Conservation (phyloP, 2,888 invertebrate genomes). For the Arrhopalites spinosus region DNA sequence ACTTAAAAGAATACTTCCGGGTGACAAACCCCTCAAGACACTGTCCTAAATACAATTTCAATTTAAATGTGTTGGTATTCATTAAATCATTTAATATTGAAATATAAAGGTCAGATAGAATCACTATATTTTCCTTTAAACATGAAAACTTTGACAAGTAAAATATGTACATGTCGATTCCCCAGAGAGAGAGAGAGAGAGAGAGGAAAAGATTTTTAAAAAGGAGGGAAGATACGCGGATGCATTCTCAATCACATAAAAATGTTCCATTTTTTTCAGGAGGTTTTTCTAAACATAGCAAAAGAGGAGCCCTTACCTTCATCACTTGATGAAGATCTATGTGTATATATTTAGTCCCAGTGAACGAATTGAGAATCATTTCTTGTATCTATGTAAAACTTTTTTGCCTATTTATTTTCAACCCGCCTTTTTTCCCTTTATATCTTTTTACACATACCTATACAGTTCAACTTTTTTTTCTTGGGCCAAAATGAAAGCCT, state of each 20-base stretch:
- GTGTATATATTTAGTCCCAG: constrained; percentile 4
- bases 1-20: not conserved
- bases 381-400: not conserved
- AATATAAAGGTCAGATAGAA: not conserved
- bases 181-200: too few relatives aligned
- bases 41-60: not conserved
- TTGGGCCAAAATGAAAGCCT: not conserved
- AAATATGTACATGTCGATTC: not conserved
- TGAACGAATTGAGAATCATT: not conserved
- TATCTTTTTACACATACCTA: too few relatives aligned
- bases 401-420: constrained; percentile 19
- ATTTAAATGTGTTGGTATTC: not conserved
- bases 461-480: too few relatives aligned
- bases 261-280: not conserved
- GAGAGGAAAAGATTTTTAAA: too few relatives aligned
- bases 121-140: not conserved
- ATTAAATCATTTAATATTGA: not conserved
- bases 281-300: constrained; percentile 19
- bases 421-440: too few relatives aligned
- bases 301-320: not conserved
- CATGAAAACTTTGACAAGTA: not conserved
- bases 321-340: not conserved
- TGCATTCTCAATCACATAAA: not conserved
- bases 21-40: not conserved
- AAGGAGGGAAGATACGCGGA: too few relatives aligned